Conservation (phyloP, 1,140 invertebrate species). For the Drosophila sp. region DNA sequence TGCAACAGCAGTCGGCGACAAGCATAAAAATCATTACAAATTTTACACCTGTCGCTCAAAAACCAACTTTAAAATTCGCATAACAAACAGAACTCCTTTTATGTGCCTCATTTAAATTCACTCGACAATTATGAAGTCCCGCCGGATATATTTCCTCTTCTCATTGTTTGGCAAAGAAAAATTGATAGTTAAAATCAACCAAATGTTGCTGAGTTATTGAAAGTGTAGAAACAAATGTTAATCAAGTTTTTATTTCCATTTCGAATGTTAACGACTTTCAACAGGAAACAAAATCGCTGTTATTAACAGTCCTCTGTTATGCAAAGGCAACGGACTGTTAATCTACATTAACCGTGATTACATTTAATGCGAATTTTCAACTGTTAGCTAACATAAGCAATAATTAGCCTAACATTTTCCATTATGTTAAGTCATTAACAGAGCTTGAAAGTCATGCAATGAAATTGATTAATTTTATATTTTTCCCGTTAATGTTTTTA, state of each 20-base stretch:
- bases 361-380: too few species aligned
- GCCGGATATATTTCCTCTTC: slow-evolving; percentile 12
- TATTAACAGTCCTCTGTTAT: too few species aligned
- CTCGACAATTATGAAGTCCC: slow-evolving; percentile 6
- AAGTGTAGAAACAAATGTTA: too few species aligned
- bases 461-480: background rate
- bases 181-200: background rate
- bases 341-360: too few species aligned
- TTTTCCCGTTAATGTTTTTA: background rate
- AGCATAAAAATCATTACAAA: slow-evolving; percentile 41
- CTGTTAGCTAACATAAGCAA: too few species aligned
- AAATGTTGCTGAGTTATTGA: background rate
- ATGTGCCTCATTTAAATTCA: slow-evolving; percentile 2
- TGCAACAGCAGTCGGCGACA: slow-evolving; percentile 19
- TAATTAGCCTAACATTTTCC: too few species aligned
- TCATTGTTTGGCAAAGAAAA: background rate
- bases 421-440: background rate
- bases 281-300: too few species aligned
- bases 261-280: too few species aligned
- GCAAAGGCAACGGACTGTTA: too few species aligned
- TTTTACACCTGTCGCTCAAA: slow-evolving; percentile 45
- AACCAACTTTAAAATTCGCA: slow-evolving; percentile 39
- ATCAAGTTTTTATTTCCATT: too few species aligned
- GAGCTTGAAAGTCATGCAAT: background rate
- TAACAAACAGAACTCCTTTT: slow-evolving; percentile 40